Evolutionary conservation across 2,113 vertebrate species (phyloP).

Genomic region (Rhinopomastus cyanomelas): DNA sequence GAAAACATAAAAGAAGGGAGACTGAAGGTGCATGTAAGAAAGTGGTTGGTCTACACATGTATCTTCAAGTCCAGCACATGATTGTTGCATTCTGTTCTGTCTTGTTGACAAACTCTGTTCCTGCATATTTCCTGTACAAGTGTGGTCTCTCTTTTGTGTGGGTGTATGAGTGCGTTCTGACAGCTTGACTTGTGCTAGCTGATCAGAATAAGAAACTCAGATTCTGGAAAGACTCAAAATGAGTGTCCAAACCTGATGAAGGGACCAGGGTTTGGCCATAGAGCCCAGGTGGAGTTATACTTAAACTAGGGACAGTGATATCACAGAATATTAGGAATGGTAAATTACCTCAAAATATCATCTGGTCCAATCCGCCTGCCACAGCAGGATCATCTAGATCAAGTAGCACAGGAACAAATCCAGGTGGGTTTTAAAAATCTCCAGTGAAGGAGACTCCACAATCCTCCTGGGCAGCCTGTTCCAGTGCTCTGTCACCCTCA

Average conservation of each 20-base stretch:
- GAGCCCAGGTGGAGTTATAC: background rate
- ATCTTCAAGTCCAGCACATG: background rate
- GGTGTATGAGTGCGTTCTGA: no score
- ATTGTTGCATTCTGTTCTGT: background rate
- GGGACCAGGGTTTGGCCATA: no score
- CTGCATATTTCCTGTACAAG: background rate
- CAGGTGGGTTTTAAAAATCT: no score
- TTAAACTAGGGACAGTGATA: background rate
- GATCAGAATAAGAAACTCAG: background rate
- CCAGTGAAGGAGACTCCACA: no score
- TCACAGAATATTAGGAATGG: no score
- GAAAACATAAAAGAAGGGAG: background rate
- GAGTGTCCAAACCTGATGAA: background rate
- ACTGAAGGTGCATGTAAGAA: background rate
- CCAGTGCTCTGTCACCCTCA: no score
- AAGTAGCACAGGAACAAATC: no score
- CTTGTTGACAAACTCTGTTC: background rate
- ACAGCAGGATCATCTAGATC: no score
- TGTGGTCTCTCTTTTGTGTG: fast-evolving
- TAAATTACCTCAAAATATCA: no score
- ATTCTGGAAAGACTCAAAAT: background rate
- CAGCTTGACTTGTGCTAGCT: background rate
- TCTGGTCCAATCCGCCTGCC: no score
- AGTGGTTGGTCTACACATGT: background rate
- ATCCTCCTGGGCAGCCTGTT: no score